Base-by-base conservation (phyloP, 1,140 invertebrate species). In the Grapholita molesta region DNA sequence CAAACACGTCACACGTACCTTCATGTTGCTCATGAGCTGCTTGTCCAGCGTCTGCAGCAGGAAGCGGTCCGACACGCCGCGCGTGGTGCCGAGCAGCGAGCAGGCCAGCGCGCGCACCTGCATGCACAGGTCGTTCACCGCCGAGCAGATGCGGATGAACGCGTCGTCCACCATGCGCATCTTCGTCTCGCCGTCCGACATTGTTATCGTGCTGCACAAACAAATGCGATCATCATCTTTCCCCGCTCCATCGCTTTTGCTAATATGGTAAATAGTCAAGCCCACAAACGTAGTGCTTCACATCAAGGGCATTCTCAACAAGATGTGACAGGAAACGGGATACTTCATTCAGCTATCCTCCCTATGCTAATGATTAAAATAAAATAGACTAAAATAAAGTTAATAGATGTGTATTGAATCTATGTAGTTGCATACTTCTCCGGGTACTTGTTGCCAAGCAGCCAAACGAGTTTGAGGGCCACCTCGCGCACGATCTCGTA, bases 21-120 rank as follows among this genome's bases (percentile, higher is more conserved):
- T 97, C 96, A 97, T 97, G 91, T 98, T 98, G 72, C 95, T 99
- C 96, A 99, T 99, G n/a, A 99, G 93, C 83, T 99, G 99, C 90
- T 99, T 99, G 83, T 99, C 99, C 1, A 99, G 88, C 0, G 99
- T 99, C 92, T 99, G 99, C 79, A 98, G 95, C 32, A 99, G 93
- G 88, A 99, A 99, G 69, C 95, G 94, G 53, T 96, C 94, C 67
- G 97, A 97, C 3, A 99, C 98, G 65, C 94, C 94, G 68, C 95
- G 95, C 93, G 99, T 97, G 30, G 95, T 94, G 8, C 99, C 99
- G 35, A 99, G 91, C 66, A 97, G 90, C 18, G 95, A 94, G 78
- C 96, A 97, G 0, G 97, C 96, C 24, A 95, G 92, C 1, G 95
- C 95, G 74, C 97, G 93, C 8, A 98, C 97, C 65, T 86, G 94